Evolutionary conservation across 2,797 vertebrate genomes (phyloP).

Genomic region (Danio aesculapii): DNA sequence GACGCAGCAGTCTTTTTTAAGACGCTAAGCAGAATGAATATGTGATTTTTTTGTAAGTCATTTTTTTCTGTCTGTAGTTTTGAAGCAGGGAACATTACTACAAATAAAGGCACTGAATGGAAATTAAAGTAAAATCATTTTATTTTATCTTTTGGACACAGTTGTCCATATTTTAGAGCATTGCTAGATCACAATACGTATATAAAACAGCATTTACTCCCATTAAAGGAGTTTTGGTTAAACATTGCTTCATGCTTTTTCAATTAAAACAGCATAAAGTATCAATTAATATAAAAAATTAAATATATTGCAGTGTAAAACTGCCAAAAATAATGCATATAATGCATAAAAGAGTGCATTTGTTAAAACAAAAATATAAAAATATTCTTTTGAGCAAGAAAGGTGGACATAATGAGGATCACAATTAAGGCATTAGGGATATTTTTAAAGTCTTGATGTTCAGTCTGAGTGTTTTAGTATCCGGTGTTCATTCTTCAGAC

Average conservation of each 20-base stretch:
- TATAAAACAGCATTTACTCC: slow-evolving; percentile 15
- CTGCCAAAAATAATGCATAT: slow-evolving; percentile 39
- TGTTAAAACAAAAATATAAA: background rate
- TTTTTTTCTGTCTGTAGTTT: too few species aligned
- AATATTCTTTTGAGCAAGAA: background rate
- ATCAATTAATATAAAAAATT: background rate
- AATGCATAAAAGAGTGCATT: slow-evolving; percentile 19
- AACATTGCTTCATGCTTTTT: background rate
- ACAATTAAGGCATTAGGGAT: background rate
- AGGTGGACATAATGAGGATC: background rate
- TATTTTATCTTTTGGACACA: background rate
- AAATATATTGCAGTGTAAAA: background rate
- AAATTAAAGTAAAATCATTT: background rate
- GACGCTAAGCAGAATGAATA: too few species aligned
- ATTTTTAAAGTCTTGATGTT: too few species aligned
- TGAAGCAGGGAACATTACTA: too few species aligned
- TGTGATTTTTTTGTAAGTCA: too few species aligned
- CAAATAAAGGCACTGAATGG: background rate
- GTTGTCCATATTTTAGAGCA: background rate
- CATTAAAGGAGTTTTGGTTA: background rate
- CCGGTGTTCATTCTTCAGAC: slow-evolving; percentile 48
- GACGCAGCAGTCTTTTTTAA: too few species aligned
- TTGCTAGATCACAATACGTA: background rate
- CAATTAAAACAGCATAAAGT: slow-evolving; percentile 19
- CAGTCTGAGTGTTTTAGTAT: too few species aligned